Evolutionary conservation across 2,797 vertebrate species (phyloP).

Genomic region (Intellagama lesueurii): DNA sequence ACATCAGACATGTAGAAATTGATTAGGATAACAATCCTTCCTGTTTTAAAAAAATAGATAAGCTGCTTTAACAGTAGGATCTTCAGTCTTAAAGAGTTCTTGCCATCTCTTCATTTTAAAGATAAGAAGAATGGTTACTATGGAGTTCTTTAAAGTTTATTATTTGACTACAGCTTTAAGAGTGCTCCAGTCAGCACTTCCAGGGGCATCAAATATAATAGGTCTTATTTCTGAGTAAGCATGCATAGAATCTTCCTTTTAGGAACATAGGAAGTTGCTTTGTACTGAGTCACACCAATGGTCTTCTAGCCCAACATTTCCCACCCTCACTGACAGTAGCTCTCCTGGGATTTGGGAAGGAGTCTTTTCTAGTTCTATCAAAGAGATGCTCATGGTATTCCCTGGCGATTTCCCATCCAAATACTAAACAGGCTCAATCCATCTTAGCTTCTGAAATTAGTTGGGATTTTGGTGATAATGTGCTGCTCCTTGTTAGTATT

Average conservation of each 20-base stretch:
- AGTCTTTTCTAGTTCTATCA: no score
- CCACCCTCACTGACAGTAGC: no score
- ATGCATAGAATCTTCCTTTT: background rate
- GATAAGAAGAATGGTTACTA: background rate
- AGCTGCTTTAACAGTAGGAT: background rate
- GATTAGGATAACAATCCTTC: background rate
- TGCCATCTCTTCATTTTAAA: background rate
- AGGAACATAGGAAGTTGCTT: no score
- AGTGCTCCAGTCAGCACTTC: background rate
- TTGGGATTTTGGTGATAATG: background rate
- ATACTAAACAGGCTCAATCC: no score
- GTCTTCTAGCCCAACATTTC: no score
- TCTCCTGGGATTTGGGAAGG: no score
- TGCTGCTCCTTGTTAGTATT: background rate
- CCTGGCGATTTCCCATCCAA: no score
- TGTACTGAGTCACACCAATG: no score
- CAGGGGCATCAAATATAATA: background rate
- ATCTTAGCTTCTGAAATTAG: no score
- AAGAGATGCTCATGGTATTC: no score
- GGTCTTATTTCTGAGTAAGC: background rate
- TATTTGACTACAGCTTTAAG: no score
- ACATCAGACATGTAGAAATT: no score
- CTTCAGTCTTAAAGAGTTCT: background rate
- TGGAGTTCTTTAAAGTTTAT: background rate
- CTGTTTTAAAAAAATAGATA: background rate